Conservation (phyloP, 1,140 invertebrate genomes). For the Metopolophium dirhodum region DNA sequence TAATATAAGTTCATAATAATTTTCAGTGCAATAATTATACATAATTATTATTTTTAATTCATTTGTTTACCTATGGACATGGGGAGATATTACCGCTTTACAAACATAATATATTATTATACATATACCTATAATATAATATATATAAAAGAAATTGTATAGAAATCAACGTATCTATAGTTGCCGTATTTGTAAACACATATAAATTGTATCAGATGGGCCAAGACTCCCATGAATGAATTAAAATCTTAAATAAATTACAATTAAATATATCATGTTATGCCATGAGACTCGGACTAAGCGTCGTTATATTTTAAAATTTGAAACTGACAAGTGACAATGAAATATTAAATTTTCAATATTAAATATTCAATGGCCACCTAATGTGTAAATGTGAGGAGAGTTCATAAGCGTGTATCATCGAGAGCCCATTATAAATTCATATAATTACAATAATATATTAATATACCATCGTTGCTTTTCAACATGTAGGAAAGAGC, state of each 20-base stretch:
- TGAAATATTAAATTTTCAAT: too few relatives aligned
- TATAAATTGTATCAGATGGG: not conserved
- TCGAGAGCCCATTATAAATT: not conserved
- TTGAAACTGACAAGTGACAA: not conserved
- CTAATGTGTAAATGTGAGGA: not conserved
- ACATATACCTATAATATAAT: too few relatives aligned
- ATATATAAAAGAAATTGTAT: not conserved
- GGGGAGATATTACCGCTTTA: not conserved
- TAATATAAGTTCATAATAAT: not conserved
- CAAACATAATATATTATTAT: not conserved
- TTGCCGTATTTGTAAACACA: not conserved
- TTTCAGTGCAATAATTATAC: not conserved
- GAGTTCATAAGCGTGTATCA: not conserved
- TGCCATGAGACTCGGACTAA: not conserved
- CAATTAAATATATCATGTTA: too few relatives aligned
- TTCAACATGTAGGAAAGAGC: not conserved
- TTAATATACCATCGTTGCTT: not conserved
- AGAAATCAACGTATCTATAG: not conserved
- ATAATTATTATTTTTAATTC: not conserved
- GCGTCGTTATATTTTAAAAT: too few relatives aligned
- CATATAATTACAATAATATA: not conserved
- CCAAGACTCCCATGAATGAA: not conserved
- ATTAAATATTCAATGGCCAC: not conserved
- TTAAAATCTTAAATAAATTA: too few relatives aligned
- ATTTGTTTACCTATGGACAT: not conserved